Base-by-base conservation (phyloP, 2,113 vertebrate genomes). In the Zosterops hypoxanthus region DNA sequence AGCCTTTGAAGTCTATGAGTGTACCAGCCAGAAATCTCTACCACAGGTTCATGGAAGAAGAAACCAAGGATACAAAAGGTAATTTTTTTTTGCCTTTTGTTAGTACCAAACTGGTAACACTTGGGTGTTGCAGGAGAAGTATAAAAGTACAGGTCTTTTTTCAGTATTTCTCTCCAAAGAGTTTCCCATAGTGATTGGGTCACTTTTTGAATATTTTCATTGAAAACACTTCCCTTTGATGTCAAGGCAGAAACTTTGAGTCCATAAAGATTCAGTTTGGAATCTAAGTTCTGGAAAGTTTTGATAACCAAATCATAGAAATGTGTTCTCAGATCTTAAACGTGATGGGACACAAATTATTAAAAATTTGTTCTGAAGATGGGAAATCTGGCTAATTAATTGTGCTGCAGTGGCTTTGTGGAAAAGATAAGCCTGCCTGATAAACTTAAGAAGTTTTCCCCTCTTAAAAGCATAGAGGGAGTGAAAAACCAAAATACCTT, bases 1-100 rank as follows among this genome's bases (percentile, higher is more conserved):
- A 98, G 56, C 90, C 99, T 4, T 12, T 91, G 41, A 99, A 97
- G 82, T 93, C 89, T 3, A 92, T 99, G 95, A 98, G 23, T 88
- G 97, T 92, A 26, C 8, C 91, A 3, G 15, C 60, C 34, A 98
- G 98, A 65, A 98, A 96, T 41, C 98, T 99, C 31, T 98, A 98
- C 47, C 96, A 98, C 94, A 97, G 98, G 64, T 99, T 99, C 88
- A 97, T 98, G 56, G 97, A 98, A 18, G 98, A 99, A 88, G 99
- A 99, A 97, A 99, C 97, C 1, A 98, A 98, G 83, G 98, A 98
- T 3, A 99, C 99, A 0, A 99, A 98, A 98, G 99, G 99, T 99
- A 95, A 33, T 34, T 33, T 23, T 56, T 39, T 29, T 2, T 23
- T 8, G 9, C 56, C 6, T 4, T 60, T 59, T 71, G 2, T 55